A percentile compares a stretch with the other conserved stretches of the same genome.
Evolutionary conservation across 1,140 invertebrate genomes (phyloP).

Genomic region (Hyphantria cunea): DNA sequence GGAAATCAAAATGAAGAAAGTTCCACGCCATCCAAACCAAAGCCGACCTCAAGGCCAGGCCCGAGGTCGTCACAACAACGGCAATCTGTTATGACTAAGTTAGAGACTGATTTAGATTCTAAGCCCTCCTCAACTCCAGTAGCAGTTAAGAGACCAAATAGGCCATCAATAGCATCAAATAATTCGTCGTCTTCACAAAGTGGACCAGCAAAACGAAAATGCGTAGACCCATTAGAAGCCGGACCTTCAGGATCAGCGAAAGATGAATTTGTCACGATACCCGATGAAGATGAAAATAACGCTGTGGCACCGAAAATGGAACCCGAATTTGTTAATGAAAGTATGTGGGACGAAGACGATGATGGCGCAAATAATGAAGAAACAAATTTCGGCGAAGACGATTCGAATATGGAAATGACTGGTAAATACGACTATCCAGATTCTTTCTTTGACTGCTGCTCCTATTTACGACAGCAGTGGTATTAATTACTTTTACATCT

Average conservation of each 20-base stretch:
- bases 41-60: conserved; percentile 82
- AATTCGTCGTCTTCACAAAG: conserved; percentile 81
- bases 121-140: conserved; percentile 81
- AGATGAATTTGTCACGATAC: conserved; percentile 82
- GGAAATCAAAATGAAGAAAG: conserved; percentile 82
- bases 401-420: conserved; percentile 82
- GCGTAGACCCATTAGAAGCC: conserved; percentile 80
- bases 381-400: conserved; percentile 81
- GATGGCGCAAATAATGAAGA: conserved; percentile 81
- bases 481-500: conserved; percentile 13
- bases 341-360: conserved; percentile 81
- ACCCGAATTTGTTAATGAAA: conserved; percentile 81
- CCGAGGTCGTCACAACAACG: conserved; percentile 82
- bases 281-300: conserved; percentile 80
- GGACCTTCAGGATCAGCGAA: conserved; percentile 78
- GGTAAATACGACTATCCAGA: conserved; percentile 69
- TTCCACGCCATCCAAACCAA: conserved; percentile 81
- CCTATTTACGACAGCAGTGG: too few relatives aligned
- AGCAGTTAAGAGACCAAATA: conserved; percentile 82
- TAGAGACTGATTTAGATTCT: conserved; percentile 83
- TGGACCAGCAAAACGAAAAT: conserved; percentile 81
- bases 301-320: conserved; percentile 81
- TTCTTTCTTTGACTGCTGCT: too few relatives aligned
- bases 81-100: conserved; percentile 81
- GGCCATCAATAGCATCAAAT: conserved; percentile 81